These are phyloP conservation scores for Trididemnum clinides DNA, from an alignment of 23 tunicate species.

Conservation along the genomic window DNA sequence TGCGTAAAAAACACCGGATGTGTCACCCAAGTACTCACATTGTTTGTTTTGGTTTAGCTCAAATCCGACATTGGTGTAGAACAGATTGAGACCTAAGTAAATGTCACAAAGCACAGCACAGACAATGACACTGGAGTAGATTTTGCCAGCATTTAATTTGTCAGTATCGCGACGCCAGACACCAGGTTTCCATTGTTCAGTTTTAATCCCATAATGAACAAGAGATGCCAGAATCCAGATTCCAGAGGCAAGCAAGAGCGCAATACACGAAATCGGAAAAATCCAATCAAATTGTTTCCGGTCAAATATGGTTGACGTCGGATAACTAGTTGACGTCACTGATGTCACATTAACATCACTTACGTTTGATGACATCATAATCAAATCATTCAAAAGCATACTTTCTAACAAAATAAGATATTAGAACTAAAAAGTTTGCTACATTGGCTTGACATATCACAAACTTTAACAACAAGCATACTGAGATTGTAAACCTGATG, in stretches of 20 bases:
- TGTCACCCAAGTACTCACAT: neutral
- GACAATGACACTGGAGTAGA: neutral
- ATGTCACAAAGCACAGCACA: neutral
- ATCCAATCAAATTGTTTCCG: neutral
- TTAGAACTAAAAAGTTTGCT: too few species aligned
- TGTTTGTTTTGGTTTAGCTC: neutral
- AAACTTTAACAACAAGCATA: too few species aligned
- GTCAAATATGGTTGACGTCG: too few species aligned
- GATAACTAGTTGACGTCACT: too few species aligned
- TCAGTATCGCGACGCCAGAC: neutral
- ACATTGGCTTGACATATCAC: too few species aligned
- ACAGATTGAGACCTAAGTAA: neutral
- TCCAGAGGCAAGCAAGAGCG: neutral
- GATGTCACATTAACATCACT: too few species aligned
- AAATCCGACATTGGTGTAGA: neutral
- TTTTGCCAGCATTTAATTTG: neutral
- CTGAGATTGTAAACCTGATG: too few species aligned
- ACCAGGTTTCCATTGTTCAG: neutral
- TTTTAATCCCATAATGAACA: slow-evolving; percentile 7
- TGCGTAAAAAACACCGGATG: neutral
- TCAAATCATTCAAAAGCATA: too few species aligned
- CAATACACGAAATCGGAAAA: neutral
- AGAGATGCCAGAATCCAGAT: neutral
- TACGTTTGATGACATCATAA: too few species aligned
- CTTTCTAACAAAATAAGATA: too few species aligned